Base-by-base conservation (phyloP, 2,888 invertebrate genomes). In the Andricus curvator region DNA sequence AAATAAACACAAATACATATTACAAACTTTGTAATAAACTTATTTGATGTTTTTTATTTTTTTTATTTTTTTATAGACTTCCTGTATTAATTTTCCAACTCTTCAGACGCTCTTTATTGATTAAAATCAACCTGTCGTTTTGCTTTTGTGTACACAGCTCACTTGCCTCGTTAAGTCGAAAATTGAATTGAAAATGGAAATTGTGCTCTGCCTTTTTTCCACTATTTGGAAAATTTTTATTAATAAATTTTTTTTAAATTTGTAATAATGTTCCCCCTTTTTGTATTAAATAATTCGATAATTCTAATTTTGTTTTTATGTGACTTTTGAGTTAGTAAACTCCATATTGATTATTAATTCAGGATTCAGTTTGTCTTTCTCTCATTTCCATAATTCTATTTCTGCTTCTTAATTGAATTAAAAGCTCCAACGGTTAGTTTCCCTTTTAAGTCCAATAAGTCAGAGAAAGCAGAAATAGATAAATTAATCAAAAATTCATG, bases 271-370 rank as follows among this genome's bases (percentile, higher is more conserved):
- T 56, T n/a, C 8, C 17, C 15, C 48, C 48, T n/a, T n/a, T 17
- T 56, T 56, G 2, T 9, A 9, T 56, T 2, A 20, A 51, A n/a
- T 56, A n/a, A n/a, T n/a, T 9, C 1, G 3, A n/a, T 56, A 2
- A n/a, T 51, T 20, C 29, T 29, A 5, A 33, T 65, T 33, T 65
- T 15, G 6, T 56, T 51, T 8, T 17, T 6, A 8, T 51, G 20
- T 51, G 6, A 8, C 51, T 51, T 51, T 51, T 20, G 8, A 51
- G 20, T 51, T 51, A 20, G 22, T 44, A 15, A 44, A 22, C 15
- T 68, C 25, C 17, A 8, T 70, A 70, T 70, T 70, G 68, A 70
- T 70, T 70, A 48, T 48, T 70, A 70, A 68, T 68, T 68, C 4
- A 67, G 15, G 22, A 22, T 25, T 67, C 41, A 48, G 67, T n/a